These are phyloP conservation scores for Takifugu ocellatus DNA, from an alignment of 2,797 vertebrate genomes.

Conservation along the genomic window DNA sequence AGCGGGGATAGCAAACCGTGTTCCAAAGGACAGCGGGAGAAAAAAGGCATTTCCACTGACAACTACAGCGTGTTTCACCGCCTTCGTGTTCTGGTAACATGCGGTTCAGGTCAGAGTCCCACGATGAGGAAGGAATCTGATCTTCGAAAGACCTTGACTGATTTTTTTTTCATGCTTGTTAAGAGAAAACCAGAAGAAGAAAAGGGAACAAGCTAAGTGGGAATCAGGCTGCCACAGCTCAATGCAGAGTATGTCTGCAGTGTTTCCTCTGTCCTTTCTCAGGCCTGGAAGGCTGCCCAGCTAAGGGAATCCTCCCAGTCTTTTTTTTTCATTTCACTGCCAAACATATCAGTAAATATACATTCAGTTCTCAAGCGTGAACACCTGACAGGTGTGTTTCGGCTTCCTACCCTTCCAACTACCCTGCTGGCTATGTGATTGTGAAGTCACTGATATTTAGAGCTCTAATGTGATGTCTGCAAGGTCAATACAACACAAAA, in stretches of 20 bases:
- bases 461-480: not conserved
- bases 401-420: not conserved
- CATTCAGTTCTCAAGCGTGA: too few relatives aligned
- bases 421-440: not conserved
- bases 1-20: too few relatives aligned
- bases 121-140: slow-evolving; percentile 20
- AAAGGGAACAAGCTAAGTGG: slow-evolving; percentile 16
- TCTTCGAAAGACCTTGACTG: slow-evolving; percentile 14
- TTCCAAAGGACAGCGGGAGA: too few relatives aligned
- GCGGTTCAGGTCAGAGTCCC: slow-evolving; percentile 10
- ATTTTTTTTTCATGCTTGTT: slow-evolving; percentile 4
- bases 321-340: not conserved
- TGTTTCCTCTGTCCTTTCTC: not conserved
- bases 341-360: not conserved
- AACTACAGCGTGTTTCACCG: not conserved
- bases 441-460: not conserved
- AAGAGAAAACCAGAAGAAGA: slow-evolving; percentile 31
- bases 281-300: not conserved
- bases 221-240: slow-evolving; percentile 21
- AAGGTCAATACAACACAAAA: not conserved
- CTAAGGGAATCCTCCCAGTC: not conserved
- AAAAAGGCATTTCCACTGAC: too few relatives aligned
- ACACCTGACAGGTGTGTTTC: not conserved
- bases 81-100: slow-evolving; percentile 8
- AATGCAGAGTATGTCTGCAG: slow-evolving; percentile 10